phyloP scores from a whole-genome alignment of 2,888 invertebrate species.

The Thereva unica region DNA sequence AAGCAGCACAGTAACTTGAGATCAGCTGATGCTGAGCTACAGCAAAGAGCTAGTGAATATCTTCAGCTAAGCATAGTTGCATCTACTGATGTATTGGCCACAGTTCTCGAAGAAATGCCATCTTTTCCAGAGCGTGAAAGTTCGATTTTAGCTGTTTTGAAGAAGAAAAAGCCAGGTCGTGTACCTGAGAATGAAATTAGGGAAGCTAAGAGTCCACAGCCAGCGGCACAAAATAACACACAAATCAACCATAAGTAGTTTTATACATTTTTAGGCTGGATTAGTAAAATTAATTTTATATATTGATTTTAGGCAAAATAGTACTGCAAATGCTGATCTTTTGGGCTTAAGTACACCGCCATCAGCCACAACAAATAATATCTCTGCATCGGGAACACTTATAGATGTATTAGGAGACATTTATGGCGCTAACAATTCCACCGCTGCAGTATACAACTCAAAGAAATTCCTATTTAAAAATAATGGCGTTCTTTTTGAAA shows the following conservation, averaged over 20 bases:
- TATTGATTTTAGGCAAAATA: slow-evolving; percentile 40
- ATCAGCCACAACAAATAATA: slow-evolving; percentile 67
- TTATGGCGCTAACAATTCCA: slow-evolving; percentile 66
- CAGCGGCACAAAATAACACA: slow-evolving; percentile 56
- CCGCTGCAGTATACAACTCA: slow-evolving; percentile 73
- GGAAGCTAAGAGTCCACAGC: slow-evolving; percentile 77
- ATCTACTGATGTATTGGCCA: slow-evolving; percentile 95
- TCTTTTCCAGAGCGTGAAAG: slow-evolving; percentile 99
- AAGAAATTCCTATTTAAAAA: slow-evolving; percentile 96
- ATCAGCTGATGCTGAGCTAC: slow-evolving; percentile 97
- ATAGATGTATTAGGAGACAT: slow-evolving; percentile 92
- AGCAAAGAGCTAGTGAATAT: slow-evolving; percentile 98
- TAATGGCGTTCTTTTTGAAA: slow-evolving; percentile 98
- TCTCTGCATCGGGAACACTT: slow-evolving; percentile 75
- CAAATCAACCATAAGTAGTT: slow-evolving; percentile 59
- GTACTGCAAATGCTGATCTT: slow-evolving; percentile 74
- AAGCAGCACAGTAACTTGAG: slow-evolving; percentile 92
- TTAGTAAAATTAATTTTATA: slow-evolving; percentile 34
- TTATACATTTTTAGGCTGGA: background rate
- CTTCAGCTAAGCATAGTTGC: slow-evolving; percentile 94
- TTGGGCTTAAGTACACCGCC: slow-evolving; percentile 88
- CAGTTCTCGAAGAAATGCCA: slow-evolving; percentile 99
- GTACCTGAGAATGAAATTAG: slow-evolving; percentile 87
- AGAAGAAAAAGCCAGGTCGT: slow-evolving; percentile 96
- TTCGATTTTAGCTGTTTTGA: slow-evolving; percentile 94